Percentiles rank a stretch among this genome's conserved stretches.
These are phyloP conservation scores for Mongoloraphidia duomilia DNA, from an alignment of 2,888 invertebrate genomes.

Conservation along the genomic window DNA sequence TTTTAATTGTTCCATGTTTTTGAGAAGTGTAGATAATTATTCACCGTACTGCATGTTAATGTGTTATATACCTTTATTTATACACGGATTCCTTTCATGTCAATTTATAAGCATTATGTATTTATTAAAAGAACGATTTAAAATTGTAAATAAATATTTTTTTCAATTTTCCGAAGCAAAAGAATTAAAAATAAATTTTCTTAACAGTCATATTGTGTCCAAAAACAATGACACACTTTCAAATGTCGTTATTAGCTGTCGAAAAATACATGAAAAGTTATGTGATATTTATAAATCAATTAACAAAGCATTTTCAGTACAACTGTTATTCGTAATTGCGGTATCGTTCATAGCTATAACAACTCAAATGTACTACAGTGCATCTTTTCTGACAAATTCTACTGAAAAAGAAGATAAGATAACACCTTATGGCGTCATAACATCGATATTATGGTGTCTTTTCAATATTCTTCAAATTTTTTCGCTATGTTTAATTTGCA, in stretches of 20 bases:
- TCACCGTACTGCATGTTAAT: neutral
- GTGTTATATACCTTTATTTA: neutral
- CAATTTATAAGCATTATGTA: neutral
- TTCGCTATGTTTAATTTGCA: neutral
- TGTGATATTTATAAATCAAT: conserved; percentile 10
- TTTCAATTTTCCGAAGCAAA: neutral
- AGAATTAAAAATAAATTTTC: neutral
- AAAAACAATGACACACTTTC: neutral
- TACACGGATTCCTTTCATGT: neutral
- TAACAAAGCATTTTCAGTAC: conserved; percentile 11
- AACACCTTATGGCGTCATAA: no score
- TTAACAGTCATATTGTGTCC: neutral
- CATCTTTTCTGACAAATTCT: neutral
- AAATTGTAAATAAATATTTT: neutral
- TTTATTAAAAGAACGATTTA: neutral
- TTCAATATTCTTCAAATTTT: neutral
- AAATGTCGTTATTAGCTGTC: no score
- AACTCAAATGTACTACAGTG: neutral
- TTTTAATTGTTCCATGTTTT: neutral
- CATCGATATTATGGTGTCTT: neutral
- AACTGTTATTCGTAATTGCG: conserved; percentile 10
- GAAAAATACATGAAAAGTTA: conserved; percentile 8
- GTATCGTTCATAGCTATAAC: conserved; percentile 9
- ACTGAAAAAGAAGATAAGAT: no score
- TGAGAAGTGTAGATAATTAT: neutral